A percentile compares a stretch with the other conserved stretches of the same genome.
Evolutionary conservation across 2,888 invertebrate species (phyloP).

Genomic region (Aspidiotus rigidus): DNA sequence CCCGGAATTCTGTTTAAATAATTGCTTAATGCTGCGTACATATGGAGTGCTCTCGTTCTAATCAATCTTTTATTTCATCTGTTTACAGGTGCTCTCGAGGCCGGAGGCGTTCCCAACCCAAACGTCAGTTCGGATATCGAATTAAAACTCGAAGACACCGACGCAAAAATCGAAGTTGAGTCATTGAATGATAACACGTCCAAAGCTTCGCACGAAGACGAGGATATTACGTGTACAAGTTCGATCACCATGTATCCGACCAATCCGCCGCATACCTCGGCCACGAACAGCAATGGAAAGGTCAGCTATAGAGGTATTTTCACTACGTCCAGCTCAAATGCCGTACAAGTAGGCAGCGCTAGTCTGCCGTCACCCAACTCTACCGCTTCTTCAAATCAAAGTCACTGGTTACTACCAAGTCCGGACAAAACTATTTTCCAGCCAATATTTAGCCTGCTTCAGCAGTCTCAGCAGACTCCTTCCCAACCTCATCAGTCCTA

Average conservation of each 20-base stretch:
- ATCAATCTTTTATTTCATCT: not conserved
- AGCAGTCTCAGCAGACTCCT: conserved; percentile 46
- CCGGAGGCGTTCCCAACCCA: conserved; percentile 34
- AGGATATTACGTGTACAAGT: conserved; percentile 29
- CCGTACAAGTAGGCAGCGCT: conserved; percentile 43
- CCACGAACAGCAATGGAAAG: conserved; percentile 42
- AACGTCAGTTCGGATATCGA: conserved; percentile 30
- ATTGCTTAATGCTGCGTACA: too few relatives aligned
- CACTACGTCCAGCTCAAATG: conserved; percentile 53
- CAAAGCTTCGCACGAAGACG: conserved; percentile 31
- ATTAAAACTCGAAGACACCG: conserved; percentile 29
- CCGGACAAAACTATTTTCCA: conserved; percentile 57
- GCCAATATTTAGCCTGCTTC: conserved; percentile 55
- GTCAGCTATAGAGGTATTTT: conserved; percentile 59
- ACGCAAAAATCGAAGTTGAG: conserved; percentile 34
- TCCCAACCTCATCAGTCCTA: conserved; percentile 41
- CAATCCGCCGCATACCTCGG: conserved; percentile 39
- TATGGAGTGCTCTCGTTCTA: too few relatives aligned
- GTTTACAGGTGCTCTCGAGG: conserved; percentile 37
- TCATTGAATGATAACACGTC: conserved; percentile 34
- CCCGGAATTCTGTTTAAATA: too few relatives aligned
- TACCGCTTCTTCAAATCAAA: conserved; percentile 52
- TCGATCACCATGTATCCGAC: conserved; percentile 37
- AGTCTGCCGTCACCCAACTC: conserved; percentile 41
- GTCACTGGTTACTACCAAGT: conserved; percentile 63